Conservation (phyloP, 2,113 vertebrate species). For the Microcebus ravelobensis region DNA sequence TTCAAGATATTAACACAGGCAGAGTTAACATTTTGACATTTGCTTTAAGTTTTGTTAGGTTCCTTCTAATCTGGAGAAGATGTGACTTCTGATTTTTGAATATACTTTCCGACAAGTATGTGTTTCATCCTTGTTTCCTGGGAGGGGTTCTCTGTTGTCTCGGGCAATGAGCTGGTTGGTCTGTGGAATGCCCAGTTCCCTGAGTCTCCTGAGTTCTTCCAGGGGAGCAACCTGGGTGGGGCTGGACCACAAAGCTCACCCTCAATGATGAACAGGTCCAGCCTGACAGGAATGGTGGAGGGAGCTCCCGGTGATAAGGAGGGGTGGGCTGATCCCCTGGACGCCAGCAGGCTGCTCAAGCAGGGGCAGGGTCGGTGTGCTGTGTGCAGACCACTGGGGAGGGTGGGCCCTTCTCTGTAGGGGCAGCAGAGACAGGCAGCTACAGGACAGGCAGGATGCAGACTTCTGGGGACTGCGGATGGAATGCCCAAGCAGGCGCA, state of each 20-base stretch:
- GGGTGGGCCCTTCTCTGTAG: too few species aligned
- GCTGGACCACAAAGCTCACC: not conserved
- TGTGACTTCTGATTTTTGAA: too few species aligned
- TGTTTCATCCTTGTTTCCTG: not conserved
- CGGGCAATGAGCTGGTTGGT: not conserved
- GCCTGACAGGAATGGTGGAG: accelerated
- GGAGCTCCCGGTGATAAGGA: not conserved
- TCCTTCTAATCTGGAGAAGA: not conserved
- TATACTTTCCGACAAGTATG: not conserved
- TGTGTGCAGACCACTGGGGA: too few species aligned
- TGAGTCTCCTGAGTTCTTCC: not conserved
- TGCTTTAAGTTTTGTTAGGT: not conserved
- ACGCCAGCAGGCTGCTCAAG: too few species aligned
- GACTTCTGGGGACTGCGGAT: too few species aligned
- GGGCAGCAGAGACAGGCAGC: too few species aligned
- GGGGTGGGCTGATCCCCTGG: too few species aligned
- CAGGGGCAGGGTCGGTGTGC: too few species aligned
- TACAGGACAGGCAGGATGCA: too few species aligned
- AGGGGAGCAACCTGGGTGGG: not conserved
- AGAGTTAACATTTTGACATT: not conserved
- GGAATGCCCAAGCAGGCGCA: too few species aligned
- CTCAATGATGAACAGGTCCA: not conserved
- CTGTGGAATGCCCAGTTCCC: not conserved
- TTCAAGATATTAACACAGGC: not conserved
- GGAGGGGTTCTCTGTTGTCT: not conserved